Percentiles rank a stretch among this genome's conserved stretches.
These are phyloP conservation scores for Trematomus bernacchii DNA, from an alignment of 2,797 vertebrate genomes.

Conservation along the genomic window DNA sequence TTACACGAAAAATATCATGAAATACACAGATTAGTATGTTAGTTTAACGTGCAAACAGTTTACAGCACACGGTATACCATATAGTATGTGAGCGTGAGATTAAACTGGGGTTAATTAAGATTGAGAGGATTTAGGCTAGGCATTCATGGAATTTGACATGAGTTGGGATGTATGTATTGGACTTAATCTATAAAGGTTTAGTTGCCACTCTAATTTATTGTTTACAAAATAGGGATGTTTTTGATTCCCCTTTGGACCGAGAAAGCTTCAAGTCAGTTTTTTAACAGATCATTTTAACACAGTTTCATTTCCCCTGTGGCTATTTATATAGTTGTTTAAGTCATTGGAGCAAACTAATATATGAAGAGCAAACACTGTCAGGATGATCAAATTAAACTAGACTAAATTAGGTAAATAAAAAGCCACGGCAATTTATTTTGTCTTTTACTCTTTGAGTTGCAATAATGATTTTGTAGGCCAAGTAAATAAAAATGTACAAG, in stretches of 20 bases:
- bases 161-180: slow-evolving; percentile 11
- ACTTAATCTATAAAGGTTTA: slow-evolving; percentile 29
- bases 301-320: slow-evolving; percentile 5
- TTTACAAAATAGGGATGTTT: neutral
- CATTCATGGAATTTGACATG: slow-evolving; percentile 25
- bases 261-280: slow-evolving; percentile 19
- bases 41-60: slow-evolving; percentile 25
- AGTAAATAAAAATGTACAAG: neutral
- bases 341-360: slow-evolving; percentile 39
- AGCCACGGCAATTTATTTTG: neutral
- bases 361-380: slow-evolving; percentile 6
- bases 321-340: slow-evolving; percentile 36
- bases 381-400: slow-evolving; percentile 22
- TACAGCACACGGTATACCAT: slow-evolving; percentile 7
- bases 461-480: neutral
- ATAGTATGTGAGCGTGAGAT: slow-evolving; percentile 22
- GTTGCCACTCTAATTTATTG: slow-evolving; percentile 44
- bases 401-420: slow-evolving; percentile 15
- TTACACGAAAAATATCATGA: slow-evolving; percentile 5
- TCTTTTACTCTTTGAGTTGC: neutral
- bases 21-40: slow-evolving; percentile 21
- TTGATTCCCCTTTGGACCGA: neutral
- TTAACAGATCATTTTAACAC: slow-evolving; percentile 2
- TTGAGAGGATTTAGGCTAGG: slow-evolving; percentile 29
- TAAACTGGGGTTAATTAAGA: slow-evolving; percentile 50